phyloP scores from a whole-genome alignment of 2,113 vertebrate species.

The Scalopus aquaticus region DNA sequence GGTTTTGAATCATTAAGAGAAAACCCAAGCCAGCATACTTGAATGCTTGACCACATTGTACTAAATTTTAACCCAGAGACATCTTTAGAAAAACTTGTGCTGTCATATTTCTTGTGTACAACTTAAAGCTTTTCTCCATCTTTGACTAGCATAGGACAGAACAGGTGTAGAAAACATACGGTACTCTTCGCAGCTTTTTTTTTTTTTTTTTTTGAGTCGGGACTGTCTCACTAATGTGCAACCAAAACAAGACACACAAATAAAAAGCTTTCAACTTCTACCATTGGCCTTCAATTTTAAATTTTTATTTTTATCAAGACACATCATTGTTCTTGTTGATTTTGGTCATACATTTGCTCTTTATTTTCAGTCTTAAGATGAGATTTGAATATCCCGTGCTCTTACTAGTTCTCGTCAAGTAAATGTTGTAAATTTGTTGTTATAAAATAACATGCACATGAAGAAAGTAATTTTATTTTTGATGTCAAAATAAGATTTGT shows the following conservation, averaged over 20 bases:
- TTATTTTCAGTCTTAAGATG: slow-evolving; percentile 7
- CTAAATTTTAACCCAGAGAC: slow-evolving; percentile 36
- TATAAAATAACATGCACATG: slow-evolving; percentile 16
- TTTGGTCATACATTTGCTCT: slow-evolving; percentile 57
- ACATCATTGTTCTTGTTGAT: slow-evolving; percentile 23
- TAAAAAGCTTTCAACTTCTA: slow-evolving; percentile 46
- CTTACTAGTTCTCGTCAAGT: slow-evolving; percentile 31
- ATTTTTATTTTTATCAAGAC: slow-evolving; percentile 22
- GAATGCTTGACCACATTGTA: background rate
- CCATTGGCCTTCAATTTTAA: background rate
- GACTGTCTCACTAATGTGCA: slow-evolving; percentile 19
- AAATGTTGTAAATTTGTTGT: slow-evolving; percentile 46
- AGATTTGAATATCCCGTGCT: slow-evolving; percentile 33
- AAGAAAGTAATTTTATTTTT: slow-evolving; percentile 46
- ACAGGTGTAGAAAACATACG: background rate
- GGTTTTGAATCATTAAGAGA: slow-evolving; percentile 32
- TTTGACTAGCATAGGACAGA: background rate
- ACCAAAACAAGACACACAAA: slow-evolving; percentile 30
- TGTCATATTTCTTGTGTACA: slow-evolving; percentile 42
- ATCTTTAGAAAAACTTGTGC: slow-evolving; percentile 4
- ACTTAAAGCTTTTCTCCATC: slow-evolving; percentile 51
- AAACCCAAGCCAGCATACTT: background rate
- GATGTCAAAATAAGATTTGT: slow-evolving; percentile 31
- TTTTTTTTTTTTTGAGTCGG: background rate
- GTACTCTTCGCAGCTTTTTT: slow-evolving; percentile 19